phyloP scores from a whole-genome alignment of 2,888 invertebrate genomes.

The Temnothorax unifasciatus region DNA sequence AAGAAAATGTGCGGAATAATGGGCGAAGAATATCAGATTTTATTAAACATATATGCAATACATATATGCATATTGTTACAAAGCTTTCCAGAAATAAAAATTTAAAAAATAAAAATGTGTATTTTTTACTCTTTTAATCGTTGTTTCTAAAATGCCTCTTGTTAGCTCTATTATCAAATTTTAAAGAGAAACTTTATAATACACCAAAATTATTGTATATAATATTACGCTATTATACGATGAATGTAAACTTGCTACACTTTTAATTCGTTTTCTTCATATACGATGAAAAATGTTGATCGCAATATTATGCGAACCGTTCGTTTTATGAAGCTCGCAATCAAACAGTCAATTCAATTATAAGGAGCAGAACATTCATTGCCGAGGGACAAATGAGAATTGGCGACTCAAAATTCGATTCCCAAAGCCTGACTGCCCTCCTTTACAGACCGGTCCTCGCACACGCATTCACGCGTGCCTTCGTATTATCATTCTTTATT shows the following conservation, averaged over 20 bases:
- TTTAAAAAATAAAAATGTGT: background rate
- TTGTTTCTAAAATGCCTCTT: background rate
- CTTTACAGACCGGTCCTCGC: conserved; percentile 69
- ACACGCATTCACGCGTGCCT: conserved; percentile 28
- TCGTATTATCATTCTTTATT: conserved; percentile 47
- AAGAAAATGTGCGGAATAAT: background rate
- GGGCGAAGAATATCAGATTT: background rate
- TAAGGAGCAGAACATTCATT: background rate
- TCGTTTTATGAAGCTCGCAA: conserved; percentile 6
- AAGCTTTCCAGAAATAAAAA: background rate
- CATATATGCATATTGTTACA: background rate
- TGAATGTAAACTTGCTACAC: background rate
- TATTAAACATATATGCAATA: background rate
- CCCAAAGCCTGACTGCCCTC: conserved; percentile 62
- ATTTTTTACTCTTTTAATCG: background rate
- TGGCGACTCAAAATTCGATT: conserved; percentile 46
- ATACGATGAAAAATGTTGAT: background rate
- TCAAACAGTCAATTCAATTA: conserved; percentile 25
- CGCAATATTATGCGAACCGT: conserved; percentile 5
- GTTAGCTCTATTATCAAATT: background rate
- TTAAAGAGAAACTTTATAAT: background rate
- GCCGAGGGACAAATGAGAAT: conserved; percentile 10
- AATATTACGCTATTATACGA: background rate
- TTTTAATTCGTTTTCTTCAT: background rate
- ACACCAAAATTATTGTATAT: background rate